Percentiles rank a stretch among this genome's conserved stretches.
Conservation (phyloP, 2,113 vertebrate genomes). For the Toxotes jaculatrix region DNA sequence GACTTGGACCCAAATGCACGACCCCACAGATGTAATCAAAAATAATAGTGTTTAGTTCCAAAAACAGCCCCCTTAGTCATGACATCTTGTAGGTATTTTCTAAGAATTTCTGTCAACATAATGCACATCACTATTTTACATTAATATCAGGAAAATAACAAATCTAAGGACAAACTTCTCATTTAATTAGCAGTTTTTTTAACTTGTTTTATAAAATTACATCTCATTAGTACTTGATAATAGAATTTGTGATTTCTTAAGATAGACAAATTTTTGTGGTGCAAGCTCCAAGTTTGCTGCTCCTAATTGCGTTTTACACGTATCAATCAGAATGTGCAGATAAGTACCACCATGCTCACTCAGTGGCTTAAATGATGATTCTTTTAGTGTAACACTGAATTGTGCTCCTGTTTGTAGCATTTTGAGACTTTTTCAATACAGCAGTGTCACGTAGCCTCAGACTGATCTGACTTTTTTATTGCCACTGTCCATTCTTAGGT, state of each 20-base stretch:
- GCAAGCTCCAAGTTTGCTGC: not conserved
- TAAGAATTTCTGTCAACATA: not conserved
- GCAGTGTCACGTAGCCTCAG: constrained; percentile 40
- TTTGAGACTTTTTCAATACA: constrained; percentile 30
- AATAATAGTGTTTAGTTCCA: no score
- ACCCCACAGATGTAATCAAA: no score
- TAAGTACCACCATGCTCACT: constrained; percentile 14
- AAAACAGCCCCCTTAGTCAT: no score
- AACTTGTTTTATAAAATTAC: not conserved
- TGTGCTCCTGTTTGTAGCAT: constrained; percentile 18
- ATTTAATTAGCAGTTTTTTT: not conserved
- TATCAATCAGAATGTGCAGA: not conserved
- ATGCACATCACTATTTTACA: not conserved
- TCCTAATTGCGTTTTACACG: not conserved
- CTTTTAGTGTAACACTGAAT: constrained; percentile 44
- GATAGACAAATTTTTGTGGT: not conserved
- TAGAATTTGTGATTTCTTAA: not conserved
- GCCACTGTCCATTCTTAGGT: constrained; percentile 31
- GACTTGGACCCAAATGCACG: no score
- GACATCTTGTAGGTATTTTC: no score
- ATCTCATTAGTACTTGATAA: not conserved
- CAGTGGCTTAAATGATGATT: constrained; percentile 9
- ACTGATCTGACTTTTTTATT: constrained; percentile 58
- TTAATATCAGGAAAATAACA: not conserved
- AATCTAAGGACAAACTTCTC: not conserved